These are phyloP conservation scores for Heliconius nattereri DNA, from an alignment of 1,140 invertebrate genomes.

Conservation along the genomic window DNA sequence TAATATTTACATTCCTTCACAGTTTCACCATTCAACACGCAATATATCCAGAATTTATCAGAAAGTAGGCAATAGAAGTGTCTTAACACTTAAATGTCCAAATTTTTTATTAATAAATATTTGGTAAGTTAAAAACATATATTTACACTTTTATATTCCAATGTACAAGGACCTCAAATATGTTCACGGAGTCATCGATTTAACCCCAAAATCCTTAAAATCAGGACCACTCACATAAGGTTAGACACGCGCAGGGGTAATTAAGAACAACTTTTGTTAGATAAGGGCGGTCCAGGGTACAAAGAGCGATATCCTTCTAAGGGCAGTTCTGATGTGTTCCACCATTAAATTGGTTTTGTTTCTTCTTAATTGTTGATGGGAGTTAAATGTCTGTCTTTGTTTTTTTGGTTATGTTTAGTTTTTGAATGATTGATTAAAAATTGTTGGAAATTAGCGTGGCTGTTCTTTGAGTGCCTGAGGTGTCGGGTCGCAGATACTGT, in stretches of 20 bases:
- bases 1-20: too few species aligned
- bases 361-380: conserved; percentile 11
- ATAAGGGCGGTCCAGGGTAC: conserved; percentile 10
- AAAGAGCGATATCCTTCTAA: not conserved
- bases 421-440: not conserved
- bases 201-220: conserved; percentile 40
- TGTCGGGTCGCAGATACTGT: too few species aligned
- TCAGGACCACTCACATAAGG: conserved; percentile 25
- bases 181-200: conserved; percentile 55
- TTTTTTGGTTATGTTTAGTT: not conserved
- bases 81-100: too few species aligned
- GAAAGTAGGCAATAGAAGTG: too few species aligned
- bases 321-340: conserved; percentile 1
- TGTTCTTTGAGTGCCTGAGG: not conserved
- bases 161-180: conserved; percentile 41
- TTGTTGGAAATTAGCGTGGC: not conserved
- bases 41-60: too few species aligned
- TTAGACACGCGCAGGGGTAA: conserved; percentile 42
- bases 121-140: not conserved
- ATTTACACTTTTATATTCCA: conserved; percentile 28
- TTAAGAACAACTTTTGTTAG: conserved; percentile 21
- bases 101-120: too few species aligned
- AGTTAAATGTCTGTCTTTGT: not conserved
- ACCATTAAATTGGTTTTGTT: conserved; percentile 7
- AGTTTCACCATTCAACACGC: too few species aligned